Evolutionary conservation across 2,113 vertebrate species (phyloP).

Genomic region (Lichenostomus cassidix): DNA sequence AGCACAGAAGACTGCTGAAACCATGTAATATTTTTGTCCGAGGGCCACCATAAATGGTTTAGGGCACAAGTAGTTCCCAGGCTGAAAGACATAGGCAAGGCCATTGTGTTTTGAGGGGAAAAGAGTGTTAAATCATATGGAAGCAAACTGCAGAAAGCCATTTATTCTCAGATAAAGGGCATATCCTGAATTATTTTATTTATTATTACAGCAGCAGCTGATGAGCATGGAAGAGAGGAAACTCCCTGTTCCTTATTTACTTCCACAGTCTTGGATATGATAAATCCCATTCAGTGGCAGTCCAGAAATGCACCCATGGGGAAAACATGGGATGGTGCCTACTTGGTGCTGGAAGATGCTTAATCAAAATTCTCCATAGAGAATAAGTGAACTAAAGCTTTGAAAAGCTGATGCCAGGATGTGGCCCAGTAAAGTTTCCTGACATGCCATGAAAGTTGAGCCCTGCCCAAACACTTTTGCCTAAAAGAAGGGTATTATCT

Average conservation of each 20-base stretch:
- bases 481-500: not conserved
- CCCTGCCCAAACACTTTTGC: not conserved
- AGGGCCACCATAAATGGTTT: not conserved
- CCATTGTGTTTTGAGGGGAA: not conserved
- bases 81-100: not conserved
- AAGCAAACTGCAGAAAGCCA: not conserved
- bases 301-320: not conserved
- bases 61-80: not conserved
- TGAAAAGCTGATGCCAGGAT: not conserved
- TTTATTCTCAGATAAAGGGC: not conserved
- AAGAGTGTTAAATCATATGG: not conserved
- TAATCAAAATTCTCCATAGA: not conserved
- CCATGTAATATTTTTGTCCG: not conserved
- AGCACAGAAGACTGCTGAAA: not conserved
- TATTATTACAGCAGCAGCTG: not conserved
- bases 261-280: not conserved
- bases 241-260: not conserved
- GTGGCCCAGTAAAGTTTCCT: not conserved
- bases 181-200: not conserved
- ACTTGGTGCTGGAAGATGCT: not conserved
- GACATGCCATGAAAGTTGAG: accelerated
- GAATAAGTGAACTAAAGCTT: not conserved
- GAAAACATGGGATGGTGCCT: not conserved
- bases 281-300: not conserved
- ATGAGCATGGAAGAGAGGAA: not conserved